Evolutionary conservation across 1,140 invertebrate species (phyloP).

Genomic region (Drosophila nasuta): DNA sequence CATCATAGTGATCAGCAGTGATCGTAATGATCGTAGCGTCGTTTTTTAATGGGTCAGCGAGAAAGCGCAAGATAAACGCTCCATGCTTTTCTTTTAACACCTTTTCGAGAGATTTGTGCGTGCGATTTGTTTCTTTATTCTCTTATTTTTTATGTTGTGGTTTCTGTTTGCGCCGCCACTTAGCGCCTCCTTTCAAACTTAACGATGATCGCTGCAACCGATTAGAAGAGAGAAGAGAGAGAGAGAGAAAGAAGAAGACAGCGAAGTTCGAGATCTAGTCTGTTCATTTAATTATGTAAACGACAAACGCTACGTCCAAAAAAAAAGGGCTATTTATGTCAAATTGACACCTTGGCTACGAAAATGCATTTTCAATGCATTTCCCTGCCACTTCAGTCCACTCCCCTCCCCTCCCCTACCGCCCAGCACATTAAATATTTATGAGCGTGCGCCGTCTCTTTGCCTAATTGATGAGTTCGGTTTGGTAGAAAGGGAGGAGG

Average conservation of each 20-base stretch:
- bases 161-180: slow-evolving; percentile 69
- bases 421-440: slow-evolving; percentile 70
- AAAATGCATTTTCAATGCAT: slow-evolving; percentile 42
- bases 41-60: slow-evolving; percentile 63
- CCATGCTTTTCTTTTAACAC: slow-evolving; percentile 80
- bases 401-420: background rate
- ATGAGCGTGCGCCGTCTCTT: slow-evolving; percentile 67
- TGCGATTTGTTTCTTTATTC: slow-evolving; percentile 58
- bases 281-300: slow-evolving; percentile 80
- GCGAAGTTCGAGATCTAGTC: slow-evolving; percentile 21
- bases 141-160: slow-evolving; percentile 24
- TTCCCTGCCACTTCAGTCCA: background rate
- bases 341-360: slow-evolving; percentile 73
- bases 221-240: slow-evolving; percentile 40
- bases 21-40: slow-evolving; percentile 5
- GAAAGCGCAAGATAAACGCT: slow-evolving; percentile 66
- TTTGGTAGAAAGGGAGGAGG: background rate
- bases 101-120: slow-evolving; percentile 79
- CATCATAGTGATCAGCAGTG: slow-evolving; percentile 11
- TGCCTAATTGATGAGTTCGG: slow-evolving; percentile 74
- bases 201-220: slow-evolving; percentile 36
- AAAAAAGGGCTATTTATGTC: slow-evolving; percentile 73
- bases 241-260: slow-evolving; percentile 5
- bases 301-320: slow-evolving; percentile 34
- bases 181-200: slow-evolving; percentile 70